Evolutionary conservation across 2,797 vertebrate genomes (phyloP), one percentile per base, ranked within the genome.

Genomic region (Uromys caudimaculatus): DNA sequence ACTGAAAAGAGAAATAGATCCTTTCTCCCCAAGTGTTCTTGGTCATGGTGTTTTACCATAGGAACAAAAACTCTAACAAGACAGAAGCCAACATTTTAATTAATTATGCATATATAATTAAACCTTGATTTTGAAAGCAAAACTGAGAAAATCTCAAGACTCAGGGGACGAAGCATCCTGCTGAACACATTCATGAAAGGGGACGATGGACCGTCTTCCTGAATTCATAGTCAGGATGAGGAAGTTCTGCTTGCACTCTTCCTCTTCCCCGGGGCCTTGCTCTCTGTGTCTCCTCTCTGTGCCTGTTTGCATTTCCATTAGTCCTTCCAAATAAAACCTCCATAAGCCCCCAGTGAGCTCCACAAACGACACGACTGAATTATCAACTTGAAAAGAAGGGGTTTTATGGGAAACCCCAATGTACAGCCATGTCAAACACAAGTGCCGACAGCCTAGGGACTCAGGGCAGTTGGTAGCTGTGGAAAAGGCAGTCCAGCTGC

Each of bases 311-410:
- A 47, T 13, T 60, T 91, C 54, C 41, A 44, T 62, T 5, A 71
- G 54, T 21, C 50, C 38, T 93, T 94, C 90, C 24, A 78, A 69
- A 79, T 62, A 83, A 90, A 71, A 62, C 38, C 29, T 41, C 95
- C 73, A 71, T 38, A 76, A 94, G 81, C 13, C 87, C 83, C 75
- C 27, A 50, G 71, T 6, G 23, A 91, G 38, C 11, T 89, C 54
- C 21, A 17, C 47, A 32, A 79, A 62, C 56, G 27, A 92, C 81
- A 85, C 56, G 44, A 58, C 9, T 29, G 41, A 60, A 77, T 50
- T 78, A 76, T 56, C 44, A 89, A 56, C 56, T 14, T 75, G 71
- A 89, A 71, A 41, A 3, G 44, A 9, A 75, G 10, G 41, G 60
- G 5, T 19, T 19, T 89, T 9, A 38, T 52, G 24, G 82, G 35